Conservation (phyloP, 1,140 invertebrate species). For the Uloborus diversus region DNA sequence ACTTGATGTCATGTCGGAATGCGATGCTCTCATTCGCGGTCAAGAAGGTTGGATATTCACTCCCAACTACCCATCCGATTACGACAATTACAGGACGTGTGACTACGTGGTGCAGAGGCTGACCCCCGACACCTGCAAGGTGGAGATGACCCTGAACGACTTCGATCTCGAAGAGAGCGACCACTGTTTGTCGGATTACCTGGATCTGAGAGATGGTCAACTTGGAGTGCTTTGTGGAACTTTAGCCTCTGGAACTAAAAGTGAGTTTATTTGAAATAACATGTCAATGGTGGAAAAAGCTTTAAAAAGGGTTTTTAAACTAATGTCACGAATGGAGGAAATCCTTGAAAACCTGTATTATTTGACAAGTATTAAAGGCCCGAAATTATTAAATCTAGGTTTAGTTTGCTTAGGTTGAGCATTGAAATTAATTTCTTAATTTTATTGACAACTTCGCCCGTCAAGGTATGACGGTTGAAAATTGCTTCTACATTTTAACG, state of each 20-base stretch:
- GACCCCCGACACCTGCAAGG: slow-evolving; percentile 46
- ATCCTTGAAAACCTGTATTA: no score
- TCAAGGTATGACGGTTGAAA: no score
- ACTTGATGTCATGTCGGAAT: slow-evolving; percentile 15
- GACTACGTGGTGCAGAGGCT: slow-evolving; percentile 49
- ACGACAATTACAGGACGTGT: slow-evolving; percentile 49
- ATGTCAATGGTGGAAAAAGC: neutral
- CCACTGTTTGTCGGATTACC: slow-evolving; percentile 57
- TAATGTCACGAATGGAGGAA: no score
- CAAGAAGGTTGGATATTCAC: slow-evolving; percentile 58
- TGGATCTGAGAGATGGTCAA: slow-evolving; percentile 50
- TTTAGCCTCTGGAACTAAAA: slow-evolving; percentile 58
- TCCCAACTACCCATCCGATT: slow-evolving; percentile 59
- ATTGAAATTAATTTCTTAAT: no score
- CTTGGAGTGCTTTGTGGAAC: slow-evolving; percentile 52
- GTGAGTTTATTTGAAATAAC: slow-evolving; percentile 52
- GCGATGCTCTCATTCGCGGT: slow-evolving; percentile 23
- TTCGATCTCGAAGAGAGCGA: slow-evolving; percentile 59
- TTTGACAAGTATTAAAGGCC: no score
- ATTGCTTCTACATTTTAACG: no score
- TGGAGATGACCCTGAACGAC: slow-evolving; percentile 57
- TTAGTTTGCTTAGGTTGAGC: no score
- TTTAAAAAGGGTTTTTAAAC: neutral
- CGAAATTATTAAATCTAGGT: no score
- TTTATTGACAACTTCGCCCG: no score